Evolutionary conservation across 1,140 invertebrate genomes (phyloP), one percentile per base, ranked within the genome.

Genomic region (Glossosoma conforme): DNA sequence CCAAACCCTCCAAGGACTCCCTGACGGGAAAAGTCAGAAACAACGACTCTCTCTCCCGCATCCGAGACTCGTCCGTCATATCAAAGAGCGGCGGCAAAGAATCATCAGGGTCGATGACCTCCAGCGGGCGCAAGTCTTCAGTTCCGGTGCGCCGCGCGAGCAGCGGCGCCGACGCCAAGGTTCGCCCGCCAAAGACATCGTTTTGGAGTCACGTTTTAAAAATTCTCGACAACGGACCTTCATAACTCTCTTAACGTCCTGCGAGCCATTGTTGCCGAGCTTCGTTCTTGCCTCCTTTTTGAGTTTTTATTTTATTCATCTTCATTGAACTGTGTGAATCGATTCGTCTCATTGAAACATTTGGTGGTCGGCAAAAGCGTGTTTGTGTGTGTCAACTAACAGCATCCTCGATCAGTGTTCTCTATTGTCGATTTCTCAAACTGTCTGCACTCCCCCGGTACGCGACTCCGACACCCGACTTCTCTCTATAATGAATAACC

Each of bases 1-100:
- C 74, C 25, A 77, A 76, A 61, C 68, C 78, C 44, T 80, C 73
- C 55, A 70, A 78, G 40, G 82, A 84, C 46, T 82, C 81, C 28
- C 64, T 82, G 25, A 80, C 74, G 24, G 69, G 71, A 49, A 77
- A 76, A 37, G 73, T 75, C 62, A 65, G 72, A 60, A 61, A 75
- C 63, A 61, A 77, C 62, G 71, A 80, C 44, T 71, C 74, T 24
- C 52, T 77, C 21, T 69, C 72, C 22, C 64, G 65, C n/a, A 59
- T 59, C n/a, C 40, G 57, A 36, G 57, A 59, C 43, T 58, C 56
- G 17, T 55, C 56, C 8, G 52, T 45, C 8, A 10, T 50, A 14
- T 59, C 57, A 5, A 59, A 55, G 21, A 15, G 33, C 43, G 42
- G 52, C 44, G 56, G 50, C 24, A 56, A 59, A 44, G 52, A 55